Percentiles rank a stretch among this genome's conserved stretches.
Evolutionary conservation across 2,113 vertebrate genomes (phyloP).

Genomic region (Oncorhynchus nerka): DNA sequence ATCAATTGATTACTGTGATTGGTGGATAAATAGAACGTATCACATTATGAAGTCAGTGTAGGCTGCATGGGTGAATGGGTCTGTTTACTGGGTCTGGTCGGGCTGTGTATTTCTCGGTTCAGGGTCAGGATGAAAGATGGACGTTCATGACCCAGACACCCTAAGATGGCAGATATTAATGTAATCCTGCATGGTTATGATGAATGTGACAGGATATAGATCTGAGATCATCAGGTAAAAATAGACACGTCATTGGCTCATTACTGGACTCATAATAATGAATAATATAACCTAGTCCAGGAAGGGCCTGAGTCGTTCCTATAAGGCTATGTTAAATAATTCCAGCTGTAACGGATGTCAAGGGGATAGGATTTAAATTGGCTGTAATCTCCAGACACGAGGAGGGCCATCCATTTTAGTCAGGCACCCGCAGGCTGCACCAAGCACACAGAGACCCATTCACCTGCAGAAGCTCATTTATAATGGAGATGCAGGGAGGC

Average conservation of each 20-base stretch:
- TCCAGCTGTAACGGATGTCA: slow-evolving; percentile 36
- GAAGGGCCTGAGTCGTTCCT: slow-evolving; percentile 9
- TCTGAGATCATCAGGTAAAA: slow-evolving; percentile 74
- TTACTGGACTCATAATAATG: slow-evolving; percentile 68
- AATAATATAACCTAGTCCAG: slow-evolving; percentile 43
- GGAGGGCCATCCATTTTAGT: slow-evolving; percentile 24
- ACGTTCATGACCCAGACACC: background rate
- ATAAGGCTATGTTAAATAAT: slow-evolving; percentile 32
- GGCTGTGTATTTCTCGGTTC: background rate
- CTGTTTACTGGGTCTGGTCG: background rate
- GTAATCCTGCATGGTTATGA: slow-evolving; percentile 58
- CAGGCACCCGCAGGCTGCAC: slow-evolving; percentile 12
- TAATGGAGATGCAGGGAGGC: slow-evolving; percentile 29
- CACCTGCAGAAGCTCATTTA: slow-evolving; percentile 32
- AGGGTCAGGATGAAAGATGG: background rate
- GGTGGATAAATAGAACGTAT: background rate
- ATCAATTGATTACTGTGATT: no score
- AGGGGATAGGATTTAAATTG: slow-evolving; percentile 19
- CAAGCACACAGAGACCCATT: slow-evolving; percentile 19
- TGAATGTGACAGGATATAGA: slow-evolving; percentile 74
- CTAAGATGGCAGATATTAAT: slow-evolving; percentile 66
- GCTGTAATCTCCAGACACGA: slow-evolving; percentile 25
- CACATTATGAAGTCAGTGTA: background rate
- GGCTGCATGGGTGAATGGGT: background rate
- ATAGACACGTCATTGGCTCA: slow-evolving; percentile 74